Evolutionary conservation across 2,888 invertebrate genomes (phyloP).

Genomic region (Limnephilus auricula): DNA sequence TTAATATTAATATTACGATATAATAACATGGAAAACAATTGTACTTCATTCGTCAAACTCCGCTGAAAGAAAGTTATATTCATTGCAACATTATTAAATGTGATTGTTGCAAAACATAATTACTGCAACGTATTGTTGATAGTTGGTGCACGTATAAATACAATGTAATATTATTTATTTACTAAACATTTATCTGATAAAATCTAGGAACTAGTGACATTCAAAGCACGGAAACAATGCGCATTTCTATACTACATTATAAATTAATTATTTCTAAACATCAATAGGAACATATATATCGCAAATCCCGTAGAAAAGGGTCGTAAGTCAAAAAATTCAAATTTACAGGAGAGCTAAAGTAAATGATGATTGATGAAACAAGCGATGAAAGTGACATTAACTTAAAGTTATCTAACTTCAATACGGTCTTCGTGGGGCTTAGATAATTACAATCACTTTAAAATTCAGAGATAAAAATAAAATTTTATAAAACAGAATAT

Average conservation of each 20-base stretch:
- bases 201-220: not conserved
- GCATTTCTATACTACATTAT: not conserved
- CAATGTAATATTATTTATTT: not conserved
- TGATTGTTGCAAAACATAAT: not conserved
- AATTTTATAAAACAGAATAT: too few species aligned
- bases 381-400: too few species aligned
- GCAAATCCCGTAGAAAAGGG: too few species aligned
- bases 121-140: not conserved
- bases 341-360: too few species aligned
- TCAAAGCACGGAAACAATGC: constrained; percentile 14
- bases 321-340: too few species aligned
- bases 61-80: not conserved
- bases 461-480: too few species aligned
- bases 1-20: too few species aligned
- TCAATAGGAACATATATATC: not conserved
- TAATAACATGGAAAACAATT: not conserved
- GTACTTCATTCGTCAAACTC: not conserved
- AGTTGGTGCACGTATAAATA: not conserved
- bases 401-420: too few species aligned
- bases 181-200: not conserved
- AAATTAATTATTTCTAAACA: not conserved
- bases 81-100: not conserved
- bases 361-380: too few species aligned
- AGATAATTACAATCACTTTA: too few species aligned
- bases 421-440: too few species aligned